Evolutionary conservation across 2,888 invertebrate genomes (phyloP), one percentile per base, ranked within the genome.

Genomic region (Plebejus melissa): DNA sequence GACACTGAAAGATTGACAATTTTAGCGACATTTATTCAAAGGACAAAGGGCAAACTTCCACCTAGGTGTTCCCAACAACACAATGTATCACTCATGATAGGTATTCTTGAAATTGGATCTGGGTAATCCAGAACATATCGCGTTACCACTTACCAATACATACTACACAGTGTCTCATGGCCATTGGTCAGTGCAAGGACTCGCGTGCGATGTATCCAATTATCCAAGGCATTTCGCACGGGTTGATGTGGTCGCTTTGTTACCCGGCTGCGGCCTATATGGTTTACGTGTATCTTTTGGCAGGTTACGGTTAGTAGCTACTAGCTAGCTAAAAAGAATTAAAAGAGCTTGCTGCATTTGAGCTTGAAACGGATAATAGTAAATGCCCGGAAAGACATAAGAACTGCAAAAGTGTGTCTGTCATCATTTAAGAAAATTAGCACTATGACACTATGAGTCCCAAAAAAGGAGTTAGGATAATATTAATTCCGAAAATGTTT

Each of bases 61-160:
- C 32, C 32, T 32, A 58, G 58, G 7, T 58, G 58, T 22, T 58
- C 58, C 3, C 9, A n/a, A 22, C 60, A 58, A 58, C 58, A 60
- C 28, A 60, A 60, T 11, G 60, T 60, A 60, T 60, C 60, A 28
- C 28, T 60, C 28, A 28, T 9, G 58, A 58, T 58, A 60, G 60
- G 28, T 60, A 60, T 60, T 60, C 60, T 60, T 32, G 60, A 32
- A 60, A 28, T n/a, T 60, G 60, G 60, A 60, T 11, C 60, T 60
- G 60, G 60, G 28, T 60, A 60, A 60, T 32, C 28, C 60, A 28
- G 4, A 11, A 32, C 60, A 60, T 60, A 60, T 60, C 28, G 6
- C 28, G 60, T 60, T 28, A 60, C 60, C 11, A 32, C 11, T 28
- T 28, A 60, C 60, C 11, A 11, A 28, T 28, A 60, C 58, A 60